Evolutionary conservation across 2,888 invertebrate genomes (phyloP), one percentile per base, ranked within the genome.

Genomic region (Eubasilissa splendida): DNA sequence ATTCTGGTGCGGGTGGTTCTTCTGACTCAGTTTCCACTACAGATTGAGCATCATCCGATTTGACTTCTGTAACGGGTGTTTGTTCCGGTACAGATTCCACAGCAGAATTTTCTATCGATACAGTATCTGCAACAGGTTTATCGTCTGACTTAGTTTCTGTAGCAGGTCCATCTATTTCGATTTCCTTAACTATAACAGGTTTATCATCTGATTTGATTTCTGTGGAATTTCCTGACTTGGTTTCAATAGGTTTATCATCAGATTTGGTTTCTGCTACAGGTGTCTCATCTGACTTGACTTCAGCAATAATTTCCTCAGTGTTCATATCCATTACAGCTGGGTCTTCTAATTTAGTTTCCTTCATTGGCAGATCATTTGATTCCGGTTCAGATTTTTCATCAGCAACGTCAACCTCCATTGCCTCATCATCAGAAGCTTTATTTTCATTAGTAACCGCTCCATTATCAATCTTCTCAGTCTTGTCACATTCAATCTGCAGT

Each of bases 321-420:
- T 73, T 73, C n/a, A 56, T n/a, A 50, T 42, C 68, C n/a, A n/a
- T 14, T 10, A 50, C 50, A 14, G 63, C 33, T 12, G 33, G 33
- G 33, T 63, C 63, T 22, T 52, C 63, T 3, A 11, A 31, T 59
- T 59, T 52, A 14, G 33, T 54, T 63, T 77, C 79, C 10, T 71
- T 59, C 4, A 77, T 73, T 10, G 59, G 22, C 4, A 76, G 75
- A 31, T 74, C 80, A 75, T 86, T 76, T 11, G 42, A 9, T 33
- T 54, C 33, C 14, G 33, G n/a, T 56, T 79, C 79, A 54, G 12
- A 14, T 73, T 54, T 58, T n/a, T 73, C 58, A 22, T 73, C 33
- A 8, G 31, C 71, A 54, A 42, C 71, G 65, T 65, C 65, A 52
- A 60, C 76, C 53, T 76, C 76, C 63, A 76, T 65, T 8, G 52